phyloP scores from a whole-genome alignment of 2,113 vertebrate species.

The Coptodon rendalli region DNA sequence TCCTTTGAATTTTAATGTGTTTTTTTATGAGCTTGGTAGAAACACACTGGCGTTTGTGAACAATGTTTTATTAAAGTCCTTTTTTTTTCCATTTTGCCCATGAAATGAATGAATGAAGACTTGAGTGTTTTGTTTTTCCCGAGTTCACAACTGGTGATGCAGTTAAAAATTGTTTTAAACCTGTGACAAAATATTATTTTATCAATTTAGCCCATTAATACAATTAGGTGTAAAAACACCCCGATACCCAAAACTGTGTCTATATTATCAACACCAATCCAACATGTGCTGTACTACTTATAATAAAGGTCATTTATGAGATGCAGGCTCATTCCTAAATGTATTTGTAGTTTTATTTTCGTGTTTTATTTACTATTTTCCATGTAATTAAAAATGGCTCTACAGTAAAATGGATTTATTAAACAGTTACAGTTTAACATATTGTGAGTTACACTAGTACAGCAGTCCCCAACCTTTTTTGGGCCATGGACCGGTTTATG shows the following conservation, averaged over 20 bases:
- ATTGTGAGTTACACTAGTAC: background rate
- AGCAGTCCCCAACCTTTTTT: background rate
- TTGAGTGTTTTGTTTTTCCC: background rate
- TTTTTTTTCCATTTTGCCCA: rapidly evolving
- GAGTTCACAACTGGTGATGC: background rate
- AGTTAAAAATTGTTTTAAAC: background rate
- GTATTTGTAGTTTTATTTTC: background rate
- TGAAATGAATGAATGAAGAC: background rate
- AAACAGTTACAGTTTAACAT: background rate
- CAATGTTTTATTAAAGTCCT: background rate
- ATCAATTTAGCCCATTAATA: background rate
- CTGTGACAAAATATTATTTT: background rate
- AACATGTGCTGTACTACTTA: background rate
- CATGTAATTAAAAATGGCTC: background rate
- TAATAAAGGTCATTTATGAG: background rate
- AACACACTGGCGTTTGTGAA: background rate
- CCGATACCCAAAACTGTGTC: background rate
- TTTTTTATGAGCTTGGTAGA: background rate
- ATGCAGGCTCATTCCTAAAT: no score
- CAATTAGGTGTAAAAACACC: background rate
- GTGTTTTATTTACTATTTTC: background rate
- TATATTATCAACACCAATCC: background rate
- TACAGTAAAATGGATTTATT: background rate
- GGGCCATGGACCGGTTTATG: rapidly evolving
- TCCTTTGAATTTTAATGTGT: background rate